Conservation (phyloP, 1,140 invertebrate genomes). For the Prorops nasuta region DNA sequence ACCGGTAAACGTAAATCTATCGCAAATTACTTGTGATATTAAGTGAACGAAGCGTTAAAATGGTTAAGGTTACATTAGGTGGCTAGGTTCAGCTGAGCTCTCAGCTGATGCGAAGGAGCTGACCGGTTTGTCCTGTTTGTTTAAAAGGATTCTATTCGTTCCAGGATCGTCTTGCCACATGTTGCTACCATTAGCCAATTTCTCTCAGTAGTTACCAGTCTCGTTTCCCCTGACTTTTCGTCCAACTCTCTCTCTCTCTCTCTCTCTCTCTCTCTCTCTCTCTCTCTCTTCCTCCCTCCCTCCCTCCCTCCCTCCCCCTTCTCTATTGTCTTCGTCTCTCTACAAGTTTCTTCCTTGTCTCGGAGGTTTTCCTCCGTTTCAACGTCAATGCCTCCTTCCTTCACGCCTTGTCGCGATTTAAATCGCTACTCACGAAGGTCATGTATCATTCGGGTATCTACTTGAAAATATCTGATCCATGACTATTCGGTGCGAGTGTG, state of each 20-base stretch:
- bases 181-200: too few relatives aligned
- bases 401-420: background rate
- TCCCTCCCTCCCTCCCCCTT: background rate
- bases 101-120: slow-evolving; percentile 38
- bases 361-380: too few relatives aligned
- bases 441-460: background rate
- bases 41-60: slow-evolving; percentile 9
- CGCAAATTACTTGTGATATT: too few relatives aligned
- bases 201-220: too few relatives aligned
- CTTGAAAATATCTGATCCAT: too few relatives aligned
- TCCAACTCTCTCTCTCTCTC: background rate
- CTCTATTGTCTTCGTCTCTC: slow-evolving; percentile 2
- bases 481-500: too few relatives aligned
- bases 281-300: background rate
- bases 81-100: slow-evolving; percentile 44
- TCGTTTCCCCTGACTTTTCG: too few relatives aligned
- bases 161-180: too few relatives aligned
- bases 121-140: slow-evolving; percentile 27
- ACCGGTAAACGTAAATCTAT: too few relatives aligned
- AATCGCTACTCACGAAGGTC: background rate
- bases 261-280: background rate
- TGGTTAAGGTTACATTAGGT: slow-evolving; percentile 36
- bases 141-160: background rate
- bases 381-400: too few relatives aligned
- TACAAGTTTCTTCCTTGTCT: slow-evolving; percentile 1